Conservation (phyloP, 2,888 invertebrate species). For the Acrocera orbiculus region DNA sequence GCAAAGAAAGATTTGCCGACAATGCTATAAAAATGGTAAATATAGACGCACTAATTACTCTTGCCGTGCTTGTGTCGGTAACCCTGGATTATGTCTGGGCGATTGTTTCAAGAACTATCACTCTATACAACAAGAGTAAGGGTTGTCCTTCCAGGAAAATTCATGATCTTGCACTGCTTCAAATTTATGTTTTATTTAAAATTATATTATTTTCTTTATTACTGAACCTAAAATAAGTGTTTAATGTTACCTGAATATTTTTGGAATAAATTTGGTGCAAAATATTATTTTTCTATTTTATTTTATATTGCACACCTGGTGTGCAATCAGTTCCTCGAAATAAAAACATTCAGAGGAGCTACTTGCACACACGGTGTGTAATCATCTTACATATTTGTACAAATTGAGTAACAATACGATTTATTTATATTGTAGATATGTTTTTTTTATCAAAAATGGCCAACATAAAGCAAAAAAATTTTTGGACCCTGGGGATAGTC, state of each 20-base stretch:
- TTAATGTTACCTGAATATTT: not conserved
- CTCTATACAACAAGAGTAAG: not conserved
- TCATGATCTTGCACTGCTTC: not conserved
- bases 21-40: not conserved
- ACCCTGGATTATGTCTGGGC: conserved; percentile 2
- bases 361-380: too few relatives aligned
- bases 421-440: too few relatives aligned
- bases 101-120: conserved; percentile 1
- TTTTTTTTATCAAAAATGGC: too few relatives aligned
- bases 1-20: conserved; percentile 1
- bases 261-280: conserved; percentile 1
- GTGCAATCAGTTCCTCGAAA: not conserved
- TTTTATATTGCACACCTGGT: not conserved
- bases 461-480: too few relatives aligned
- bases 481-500: too few relatives aligned
- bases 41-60: too few relatives aligned
- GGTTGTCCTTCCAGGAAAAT: not conserved
- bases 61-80: conserved; percentile 1
- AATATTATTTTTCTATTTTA: too few relatives aligned
- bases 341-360: too few relatives aligned
- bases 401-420: too few relatives aligned
- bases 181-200: not conserved
- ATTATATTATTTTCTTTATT: not conserved
- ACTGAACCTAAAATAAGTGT: conserved; percentile 1
- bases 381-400: too few relatives aligned